phyloP scores from a whole-genome alignment of 2,113 vertebrate species.

The Zosterops borbonicus region DNA sequence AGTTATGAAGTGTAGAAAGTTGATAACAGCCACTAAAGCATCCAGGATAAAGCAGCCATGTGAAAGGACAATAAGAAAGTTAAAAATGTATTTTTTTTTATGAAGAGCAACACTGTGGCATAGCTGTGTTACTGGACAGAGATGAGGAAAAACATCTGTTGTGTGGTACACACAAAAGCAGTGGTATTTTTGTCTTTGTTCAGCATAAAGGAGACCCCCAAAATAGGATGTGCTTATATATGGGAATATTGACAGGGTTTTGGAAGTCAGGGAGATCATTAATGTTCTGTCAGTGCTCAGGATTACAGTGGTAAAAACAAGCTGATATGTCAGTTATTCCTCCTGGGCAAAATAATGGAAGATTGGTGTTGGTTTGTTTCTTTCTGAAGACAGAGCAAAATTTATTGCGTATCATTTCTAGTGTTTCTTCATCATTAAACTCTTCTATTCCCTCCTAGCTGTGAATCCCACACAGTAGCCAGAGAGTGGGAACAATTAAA shows the following conservation, averaged over 20 bases:
- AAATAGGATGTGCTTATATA: not conserved
- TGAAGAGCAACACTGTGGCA: not conserved
- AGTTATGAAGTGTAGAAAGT: conserved; percentile 40
- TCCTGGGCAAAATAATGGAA: not conserved
- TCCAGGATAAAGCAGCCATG: conserved; percentile 10
- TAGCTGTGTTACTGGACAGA: not conserved
- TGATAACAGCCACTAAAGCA: conserved; percentile 22
- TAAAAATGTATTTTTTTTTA: not conserved
- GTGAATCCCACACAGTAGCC: not conserved
- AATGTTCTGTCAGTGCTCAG: not conserved
- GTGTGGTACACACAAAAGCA: not conserved
- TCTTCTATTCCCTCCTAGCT: not conserved
- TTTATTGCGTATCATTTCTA: not conserved
- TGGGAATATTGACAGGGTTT: not conserved
- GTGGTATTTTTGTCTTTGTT: not conserved
- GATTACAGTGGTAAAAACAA: not conserved
- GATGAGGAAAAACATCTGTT: not conserved
- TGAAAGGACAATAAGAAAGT: conserved; percentile 16
- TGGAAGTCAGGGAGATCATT: not conserved
- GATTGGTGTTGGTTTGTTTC: not conserved
- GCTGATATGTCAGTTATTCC: not conserved
- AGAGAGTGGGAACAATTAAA: not conserved
- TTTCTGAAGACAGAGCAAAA: not conserved
- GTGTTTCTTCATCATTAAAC: not conserved
- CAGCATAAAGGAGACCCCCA: not conserved